Base-by-base conservation (phyloP, 2,888 invertebrate species). In the Minunthozetes semirufus region DNA sequence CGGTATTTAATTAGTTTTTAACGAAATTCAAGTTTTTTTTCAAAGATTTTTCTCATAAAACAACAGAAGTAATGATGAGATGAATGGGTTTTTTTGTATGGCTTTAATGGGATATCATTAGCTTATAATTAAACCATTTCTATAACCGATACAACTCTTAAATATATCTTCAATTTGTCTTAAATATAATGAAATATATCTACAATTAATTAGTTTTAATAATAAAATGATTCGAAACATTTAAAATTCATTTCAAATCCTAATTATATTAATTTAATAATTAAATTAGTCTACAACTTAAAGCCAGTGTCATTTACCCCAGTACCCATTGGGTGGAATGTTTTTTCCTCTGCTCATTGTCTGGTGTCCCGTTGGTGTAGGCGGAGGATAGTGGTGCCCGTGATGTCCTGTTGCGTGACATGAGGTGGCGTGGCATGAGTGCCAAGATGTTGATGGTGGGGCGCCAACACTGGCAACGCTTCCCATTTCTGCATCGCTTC, bases 391-490 rank as follows among this genome's bases (percentile, higher is more conserved):
- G 22, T 29, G 56, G 61, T 59, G 59, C 27, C 75, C 75, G 70
- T 76, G 76, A 72, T 76, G 76, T 19, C 76, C 75, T 19, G 76
- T 76, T 15, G 76, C 75, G 71, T 79, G 79, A 74, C 80, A 80
- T 9, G 79, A 78, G 13, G 79, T 78, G 13, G 79, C 78, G 38
- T 79, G 79, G 68, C 79, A 79, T 25, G 79, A 78, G 73, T 80
- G 79, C 79, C 79, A 79, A 5, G 79, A 79, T 19, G 79, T 79
- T 53, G 80, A 80, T n/a, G 79, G 79, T 22, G 80, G 76, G 19
- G 77, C 77, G 66, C 77, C 79, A 59, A 79, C 79, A 27, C 78
- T 78, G 25, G 80, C 78, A 33, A 79, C 79, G 50, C 77, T 77
- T 19, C 79, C 79, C 76, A 79, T 63, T 63, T 80, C 80, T 17